These are phyloP conservation scores for Mormoops blainvillei DNA, from an alignment of 2,113 vertebrate species.

Conservation along the genomic window DNA sequence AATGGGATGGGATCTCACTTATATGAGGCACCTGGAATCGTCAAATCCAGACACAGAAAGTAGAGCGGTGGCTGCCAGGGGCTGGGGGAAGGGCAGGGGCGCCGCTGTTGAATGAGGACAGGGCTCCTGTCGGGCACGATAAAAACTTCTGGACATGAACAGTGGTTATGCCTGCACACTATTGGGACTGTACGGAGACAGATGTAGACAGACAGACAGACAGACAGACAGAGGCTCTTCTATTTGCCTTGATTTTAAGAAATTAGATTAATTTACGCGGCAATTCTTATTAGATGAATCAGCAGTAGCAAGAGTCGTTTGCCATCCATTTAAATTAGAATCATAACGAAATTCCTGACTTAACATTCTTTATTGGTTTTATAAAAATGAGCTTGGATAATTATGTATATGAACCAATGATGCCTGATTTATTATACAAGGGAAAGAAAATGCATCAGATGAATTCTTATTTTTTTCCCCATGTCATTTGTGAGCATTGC, in stretches of 20 bases:
- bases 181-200: rapidly evolving
- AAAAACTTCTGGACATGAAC: neutral
- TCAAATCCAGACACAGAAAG: neutral
- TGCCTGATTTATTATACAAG: slow-evolving; percentile 25
- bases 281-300: slow-evolving; percentile 53
- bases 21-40: rapidly evolving
- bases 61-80: neutral
- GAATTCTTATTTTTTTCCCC: slow-evolving; percentile 25
- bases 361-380: slow-evolving; percentile 65
- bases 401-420: slow-evolving; percentile 23
- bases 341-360: slow-evolving; percentile 47
- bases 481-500: slow-evolving; percentile 8
- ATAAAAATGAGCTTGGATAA: slow-evolving; percentile 49
- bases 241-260: slow-evolving; percentile 8
- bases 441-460: neutral
- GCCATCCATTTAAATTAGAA: slow-evolving; percentile 49
- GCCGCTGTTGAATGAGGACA: neutral
- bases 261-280: slow-evolving; percentile 1
- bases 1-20: rapidly evolving
- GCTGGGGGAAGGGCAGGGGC: rapidly evolving
- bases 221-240: neutral
- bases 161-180: rapidly evolving
- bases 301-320: neutral
- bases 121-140: neutral
- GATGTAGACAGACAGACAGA: neutral